Evolutionary conservation across 2,888 invertebrate genomes (phyloP), one percentile per base, ranked within the genome.

Genomic region (Drosophila subsilvestris): DNA sequence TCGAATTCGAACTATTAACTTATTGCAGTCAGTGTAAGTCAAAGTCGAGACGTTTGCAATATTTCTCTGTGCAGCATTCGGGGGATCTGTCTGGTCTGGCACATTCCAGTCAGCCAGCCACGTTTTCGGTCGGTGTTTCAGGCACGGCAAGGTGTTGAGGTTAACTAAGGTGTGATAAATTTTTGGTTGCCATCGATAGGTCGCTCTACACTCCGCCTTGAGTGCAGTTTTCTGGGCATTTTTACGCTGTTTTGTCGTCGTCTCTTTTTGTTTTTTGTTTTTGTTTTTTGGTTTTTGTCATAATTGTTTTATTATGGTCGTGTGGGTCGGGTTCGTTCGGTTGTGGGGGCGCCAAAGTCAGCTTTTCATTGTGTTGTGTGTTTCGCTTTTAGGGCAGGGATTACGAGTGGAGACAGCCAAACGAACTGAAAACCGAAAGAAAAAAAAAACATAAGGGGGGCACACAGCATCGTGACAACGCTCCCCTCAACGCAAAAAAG

Each of bases 151-250:
- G 88, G 86, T 86, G 86, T 87, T 81, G 85, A 74, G 85, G 86
- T 86, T 89, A 86, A 86, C 89, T 89, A 86, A 86, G 86, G 86
- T 89, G 86, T 86, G 86, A 86, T 86, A 87, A 89, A 89, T 89
- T 82, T 87, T 80, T 74, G n/a, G 74, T 80, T 75, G 75, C 49
- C 69, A 69, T 75, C 70, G 75, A 72, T 76, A 63, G 66, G 66
- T 66, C 66, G 66, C 66, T 55, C 66, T 67, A 65, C 43, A 43
- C 68, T 68, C 49, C 55, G 67, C 66, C 56, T 67, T n/a, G 37
- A 37, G 37, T 37, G 37, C 14, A 37, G 37, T 37, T n/a, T 37
- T 37, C 7, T 37, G 14, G 32, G 37, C 14, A 7, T 1, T 14
- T 37, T 37, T 14, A n/a, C 2, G 12, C 12, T 50, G 65, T 77